Conservation (phyloP, 2,113 vertebrate species). For the Fukomys damarensis region DNA sequence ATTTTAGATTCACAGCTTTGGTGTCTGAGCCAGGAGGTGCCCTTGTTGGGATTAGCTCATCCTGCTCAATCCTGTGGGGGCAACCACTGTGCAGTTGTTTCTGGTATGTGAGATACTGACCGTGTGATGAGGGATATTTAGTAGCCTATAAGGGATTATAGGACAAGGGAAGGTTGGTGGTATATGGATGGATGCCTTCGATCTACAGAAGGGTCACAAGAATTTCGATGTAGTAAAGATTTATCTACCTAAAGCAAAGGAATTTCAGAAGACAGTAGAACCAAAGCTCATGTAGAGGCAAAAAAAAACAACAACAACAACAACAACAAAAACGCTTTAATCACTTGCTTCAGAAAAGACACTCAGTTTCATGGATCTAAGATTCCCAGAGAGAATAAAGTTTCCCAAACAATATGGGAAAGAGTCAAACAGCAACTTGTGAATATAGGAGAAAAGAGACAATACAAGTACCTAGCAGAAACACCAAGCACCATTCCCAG, state of each 20-base stretch:
- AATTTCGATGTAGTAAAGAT: background rate
- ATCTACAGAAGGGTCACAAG: background rate
- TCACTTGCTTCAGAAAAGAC: background rate
- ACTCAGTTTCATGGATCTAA: background rate
- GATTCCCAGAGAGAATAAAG: background rate
- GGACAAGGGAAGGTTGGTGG: background rate
- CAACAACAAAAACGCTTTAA: too few species aligned
- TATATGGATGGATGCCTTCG: background rate
- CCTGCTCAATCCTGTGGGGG: background rate
- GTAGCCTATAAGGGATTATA: background rate
- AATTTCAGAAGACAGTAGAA: background rate
- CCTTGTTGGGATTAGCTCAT: background rate
- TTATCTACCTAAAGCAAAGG: background rate
- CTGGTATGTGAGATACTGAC: background rate
- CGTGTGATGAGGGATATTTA: background rate
- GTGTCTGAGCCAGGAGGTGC: background rate
- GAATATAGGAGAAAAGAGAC: background rate
- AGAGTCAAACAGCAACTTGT: background rate
- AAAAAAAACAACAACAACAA: background rate
- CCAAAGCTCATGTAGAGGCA: background rate
- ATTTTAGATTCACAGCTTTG: background rate
- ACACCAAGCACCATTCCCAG: accelerated
- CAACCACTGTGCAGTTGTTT: background rate
- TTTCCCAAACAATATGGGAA: background rate
- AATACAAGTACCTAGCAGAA: background rate